Base-by-base conservation (phyloP, 2,797 vertebrate species). In the Rhabdomys pumilio region DNA sequence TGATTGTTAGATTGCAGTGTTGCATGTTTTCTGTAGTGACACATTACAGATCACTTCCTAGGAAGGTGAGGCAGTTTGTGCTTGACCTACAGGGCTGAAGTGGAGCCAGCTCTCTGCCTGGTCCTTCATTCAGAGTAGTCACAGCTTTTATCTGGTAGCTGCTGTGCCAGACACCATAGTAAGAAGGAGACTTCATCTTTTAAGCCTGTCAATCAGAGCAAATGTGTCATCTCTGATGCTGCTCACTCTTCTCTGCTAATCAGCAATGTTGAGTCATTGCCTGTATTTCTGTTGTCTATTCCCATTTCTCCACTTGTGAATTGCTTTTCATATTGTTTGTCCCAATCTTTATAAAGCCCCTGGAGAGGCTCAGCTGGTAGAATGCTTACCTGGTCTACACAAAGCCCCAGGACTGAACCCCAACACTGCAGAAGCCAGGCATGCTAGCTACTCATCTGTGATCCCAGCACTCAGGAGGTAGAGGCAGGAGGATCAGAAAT, bases 261-360 rank as follows among this genome's bases (percentile, higher is more conserved):
- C 44, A 83, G 41, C 55, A 20, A 38, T 4, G 4, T 22, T 14
- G 38, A 69, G 1, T 69, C 77, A 17, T 31, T 47, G 44, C 93
- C 84, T 53, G 0, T 55, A 6, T 93, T 88, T 75, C 44, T 12
- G 11, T 73, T 79, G 76, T 47, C 86, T 44, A 5, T 90, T 80
- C 69, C 6, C 53, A 47, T 81, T 89, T 90, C 41, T 91, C 50
- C 53, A 76, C 75, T 53, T 75, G 44, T 87, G 79, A 90, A 65
- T 94, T 93, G 10, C 47, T 79, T 80, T 86, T 57, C 6, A 3
- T 93, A 44, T 59, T 67, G 29, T 91, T 82, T 77, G 15, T 80
- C 61, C 34, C 34, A 38, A 0, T 69, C 24, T 55, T 88, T 75
- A 81, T 47, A 38, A 85, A 89, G 22, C 9, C 72, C 41, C 19